These are phyloP conservation scores for Otis tarda DNA, from an alignment of 2,113 vertebrate species.

Conservation along the genomic window DNA sequence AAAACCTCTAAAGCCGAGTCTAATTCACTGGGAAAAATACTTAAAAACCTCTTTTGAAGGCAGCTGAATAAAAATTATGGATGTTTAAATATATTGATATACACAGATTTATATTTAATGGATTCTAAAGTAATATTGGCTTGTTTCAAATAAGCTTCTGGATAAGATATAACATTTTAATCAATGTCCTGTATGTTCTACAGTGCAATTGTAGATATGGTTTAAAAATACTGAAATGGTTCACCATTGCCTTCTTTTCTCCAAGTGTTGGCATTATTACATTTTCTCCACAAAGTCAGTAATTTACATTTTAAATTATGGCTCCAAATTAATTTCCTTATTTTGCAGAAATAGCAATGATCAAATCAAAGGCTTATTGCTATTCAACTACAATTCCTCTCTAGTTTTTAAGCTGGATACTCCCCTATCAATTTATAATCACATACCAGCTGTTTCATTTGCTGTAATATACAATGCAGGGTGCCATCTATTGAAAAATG, in stretches of 20 bases:
- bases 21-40: constrained; percentile 15
- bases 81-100: background rate
- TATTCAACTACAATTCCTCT: constrained; percentile 73
- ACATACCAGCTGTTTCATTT: constrained; percentile 82
- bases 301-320: constrained; percentile 51
- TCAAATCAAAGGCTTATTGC: constrained; percentile 71
- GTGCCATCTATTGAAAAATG: constrained; percentile 84
- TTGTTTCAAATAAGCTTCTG: constrained; percentile 38
- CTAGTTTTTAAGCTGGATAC: constrained; percentile 73
- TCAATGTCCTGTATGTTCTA: background rate
- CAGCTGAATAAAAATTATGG: background rate
- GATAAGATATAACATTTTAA: constrained; percentile 40
- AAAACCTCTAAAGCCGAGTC: background rate
- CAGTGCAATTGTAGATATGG: background rate
- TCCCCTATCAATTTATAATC: constrained; percentile 76
- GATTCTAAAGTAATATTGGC: constrained; percentile 4
- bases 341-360: constrained; percentile 70
- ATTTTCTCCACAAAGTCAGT: background rate
- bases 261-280: background rate
- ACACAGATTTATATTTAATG: background rate
- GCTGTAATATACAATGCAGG: constrained; percentile 79
- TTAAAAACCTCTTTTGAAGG: constrained; percentile 1
- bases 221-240: constrained; percentile 43
- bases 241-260: background rate
- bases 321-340: constrained; percentile 66